A percentile compares a stretch with the other conserved stretches of the same genome.
These are phyloP conservation scores for Microtus oregoni DNA, from an alignment of 2,113 vertebrate genomes.

Conservation along the genomic window DNA sequence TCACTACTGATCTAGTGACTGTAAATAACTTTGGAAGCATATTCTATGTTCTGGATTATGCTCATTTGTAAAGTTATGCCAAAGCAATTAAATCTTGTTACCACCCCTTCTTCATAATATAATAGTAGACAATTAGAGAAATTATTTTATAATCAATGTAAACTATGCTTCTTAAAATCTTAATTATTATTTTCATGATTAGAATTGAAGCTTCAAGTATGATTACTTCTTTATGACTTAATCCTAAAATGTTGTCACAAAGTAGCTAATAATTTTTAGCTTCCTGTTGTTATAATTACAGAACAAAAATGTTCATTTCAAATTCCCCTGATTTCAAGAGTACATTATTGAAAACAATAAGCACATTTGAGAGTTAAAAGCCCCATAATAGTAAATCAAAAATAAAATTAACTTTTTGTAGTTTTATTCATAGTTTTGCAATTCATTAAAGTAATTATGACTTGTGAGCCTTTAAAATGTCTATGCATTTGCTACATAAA, in stretches of 20 bases:
- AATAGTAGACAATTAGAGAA: neutral
- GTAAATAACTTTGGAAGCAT: slow-evolving; percentile 7
- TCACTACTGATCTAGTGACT: neutral
- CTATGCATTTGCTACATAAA: neutral
- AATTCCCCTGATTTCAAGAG: slow-evolving; percentile 60
- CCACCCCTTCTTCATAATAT: neutral
- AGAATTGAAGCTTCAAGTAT: slow-evolving; percentile 22
- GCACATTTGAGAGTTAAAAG: neutral
- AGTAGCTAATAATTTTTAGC: slow-evolving; percentile 64
- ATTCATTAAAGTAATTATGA: slow-evolving; percentile 24
- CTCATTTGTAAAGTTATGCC: neutral
- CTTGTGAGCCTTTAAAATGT: neutral
- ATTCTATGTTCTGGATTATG: neutral
- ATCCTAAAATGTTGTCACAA: slow-evolving; percentile 52
- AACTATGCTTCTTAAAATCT: slow-evolving; percentile 60
- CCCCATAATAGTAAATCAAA: slow-evolving; percentile 32
- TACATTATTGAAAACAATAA: slow-evolving; percentile 69
- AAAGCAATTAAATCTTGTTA: slow-evolving; percentile 10
- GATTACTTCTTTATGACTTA: slow-evolving; percentile 22
- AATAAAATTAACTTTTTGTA: neutral
- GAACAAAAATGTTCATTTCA: slow-evolving; percentile 67
- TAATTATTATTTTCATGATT: slow-evolving; percentile 50
- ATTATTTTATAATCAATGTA: slow-evolving; percentile 23
- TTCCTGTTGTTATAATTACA: slow-evolving; percentile 50
- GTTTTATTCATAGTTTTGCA: neutral